Evolutionary conservation across 2,797 vertebrate genomes (phyloP).

Genomic region (Myripristis murdjan): DNA sequence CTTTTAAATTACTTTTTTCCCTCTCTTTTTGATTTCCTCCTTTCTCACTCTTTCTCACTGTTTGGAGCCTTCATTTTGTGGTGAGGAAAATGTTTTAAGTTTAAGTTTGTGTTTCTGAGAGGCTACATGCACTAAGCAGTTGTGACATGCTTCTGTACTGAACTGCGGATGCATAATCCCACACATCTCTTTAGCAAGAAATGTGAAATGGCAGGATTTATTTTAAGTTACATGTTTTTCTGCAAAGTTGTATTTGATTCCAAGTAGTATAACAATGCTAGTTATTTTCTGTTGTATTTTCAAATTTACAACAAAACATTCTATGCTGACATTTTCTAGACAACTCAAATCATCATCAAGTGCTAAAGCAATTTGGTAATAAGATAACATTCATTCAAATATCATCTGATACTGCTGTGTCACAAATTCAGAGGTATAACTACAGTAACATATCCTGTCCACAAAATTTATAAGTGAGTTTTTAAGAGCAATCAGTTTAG

Average conservation of each 20-base stretch:
- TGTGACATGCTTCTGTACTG: slow-evolving; percentile 5
- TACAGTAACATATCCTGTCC: neutral
- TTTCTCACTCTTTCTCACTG: slow-evolving; percentile 13
- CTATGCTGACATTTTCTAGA: neutral
- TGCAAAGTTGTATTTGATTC: neutral
- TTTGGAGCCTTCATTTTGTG: slow-evolving; percentile 11
- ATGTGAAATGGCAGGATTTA: neutral
- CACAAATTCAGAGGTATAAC: neutral
- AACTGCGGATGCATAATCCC: neutral
- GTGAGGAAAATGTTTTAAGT: neutral
- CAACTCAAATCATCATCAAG: no score
- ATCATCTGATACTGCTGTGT: no score
- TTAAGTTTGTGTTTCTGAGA: neutral
- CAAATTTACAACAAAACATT: neutral
- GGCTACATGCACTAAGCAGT: neutral
- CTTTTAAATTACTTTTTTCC: slow-evolving; percentile 68
- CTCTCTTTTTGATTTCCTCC: slow-evolving; percentile 24
- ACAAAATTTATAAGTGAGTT: neutral
- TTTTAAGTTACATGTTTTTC: neutral
- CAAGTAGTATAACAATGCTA: neutral
- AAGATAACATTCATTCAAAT: no score
- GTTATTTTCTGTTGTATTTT: neutral
- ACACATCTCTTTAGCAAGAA: neutral
- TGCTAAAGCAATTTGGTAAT: no score
- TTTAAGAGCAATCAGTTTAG: slow-evolving; percentile 3